phyloP scores from a whole-genome alignment of 2,888 invertebrate genomes.

The Sarcophaga carnaria region DNA sequence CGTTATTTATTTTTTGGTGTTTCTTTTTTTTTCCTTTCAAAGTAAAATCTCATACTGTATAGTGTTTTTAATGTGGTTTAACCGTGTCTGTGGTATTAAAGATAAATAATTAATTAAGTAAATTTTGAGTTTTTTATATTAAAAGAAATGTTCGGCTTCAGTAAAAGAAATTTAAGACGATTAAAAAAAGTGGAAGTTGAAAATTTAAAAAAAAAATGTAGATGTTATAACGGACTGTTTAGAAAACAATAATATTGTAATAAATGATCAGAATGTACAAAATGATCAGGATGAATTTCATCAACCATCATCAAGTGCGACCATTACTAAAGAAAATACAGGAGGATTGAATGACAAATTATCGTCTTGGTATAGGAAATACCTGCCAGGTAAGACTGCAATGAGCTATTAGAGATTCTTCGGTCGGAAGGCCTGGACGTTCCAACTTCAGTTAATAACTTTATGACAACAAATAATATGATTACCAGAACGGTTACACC shows the following conservation, averaged over 20 bases:
- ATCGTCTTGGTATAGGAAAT: slow-evolving; percentile 2
- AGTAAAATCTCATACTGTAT: slow-evolving; percentile 50
- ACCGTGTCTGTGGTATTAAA: too few relatives aligned
- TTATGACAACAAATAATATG: background rate
- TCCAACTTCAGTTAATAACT: slow-evolving; percentile 7
- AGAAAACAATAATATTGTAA: slow-evolving; percentile 1
- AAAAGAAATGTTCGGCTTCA: slow-evolving; percentile 19
- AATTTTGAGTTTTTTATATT: too few relatives aligned
- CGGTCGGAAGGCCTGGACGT: background rate
- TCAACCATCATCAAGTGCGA: background rate
- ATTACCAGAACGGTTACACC: too few relatives aligned
- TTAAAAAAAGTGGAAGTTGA: too few relatives aligned
- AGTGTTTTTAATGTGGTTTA: background rate
- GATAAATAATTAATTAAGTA: too few relatives aligned
- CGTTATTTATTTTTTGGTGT: too few relatives aligned
- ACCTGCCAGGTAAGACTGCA: background rate
- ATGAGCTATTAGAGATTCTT: too few relatives aligned
- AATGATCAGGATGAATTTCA: slow-evolving; percentile 9
- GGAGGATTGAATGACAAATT: background rate
- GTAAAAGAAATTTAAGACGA: too few relatives aligned
- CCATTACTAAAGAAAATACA: background rate
- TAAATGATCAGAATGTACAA: slow-evolving; percentile 1
- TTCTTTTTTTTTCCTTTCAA: slow-evolving; percentile 31
- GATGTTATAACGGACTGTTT: background rate
- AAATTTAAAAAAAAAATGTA: background rate